Conservation (phyloP, 2,113 vertebrate genomes). For the Hydrolagus affinis region DNA sequence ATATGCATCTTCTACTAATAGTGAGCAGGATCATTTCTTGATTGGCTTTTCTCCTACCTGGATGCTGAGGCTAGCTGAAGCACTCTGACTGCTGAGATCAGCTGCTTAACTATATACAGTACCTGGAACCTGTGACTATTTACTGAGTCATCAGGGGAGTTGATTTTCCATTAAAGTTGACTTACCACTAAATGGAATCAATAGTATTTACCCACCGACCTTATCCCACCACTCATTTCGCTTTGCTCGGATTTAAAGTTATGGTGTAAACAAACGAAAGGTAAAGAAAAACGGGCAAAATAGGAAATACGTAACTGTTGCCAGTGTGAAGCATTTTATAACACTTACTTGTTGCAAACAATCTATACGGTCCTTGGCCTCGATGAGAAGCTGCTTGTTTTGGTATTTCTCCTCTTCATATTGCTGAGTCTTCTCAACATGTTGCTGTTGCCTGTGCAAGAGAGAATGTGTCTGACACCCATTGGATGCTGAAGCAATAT, state of each 20-base stretch:
- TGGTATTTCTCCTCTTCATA: neutral
- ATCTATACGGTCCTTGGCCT: neutral
- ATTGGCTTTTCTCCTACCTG: no score
- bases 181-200: neutral
- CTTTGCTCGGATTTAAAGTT: neutral
- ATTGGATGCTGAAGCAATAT: neutral
- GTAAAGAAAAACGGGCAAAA: neutral
- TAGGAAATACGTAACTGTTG: no score
- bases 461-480: neutral
- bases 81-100: no score
- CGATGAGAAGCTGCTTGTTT: neutral
- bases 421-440: neutral
- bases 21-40: no score
- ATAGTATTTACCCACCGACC: neutral
- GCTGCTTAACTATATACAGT: no score
- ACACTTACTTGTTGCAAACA: slow-evolving; percentile 19
- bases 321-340: neutral
- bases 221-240: neutral
- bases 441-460: neutral
- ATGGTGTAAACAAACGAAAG: neutral
- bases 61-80: no score
- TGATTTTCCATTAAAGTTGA: neutral
- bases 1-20: no score
- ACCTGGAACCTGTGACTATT: no score
- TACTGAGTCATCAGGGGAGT: neutral